Evolutionary conservation across 2,888 invertebrate species (phyloP).

Genomic region (Drosophila anomelani): DNA sequence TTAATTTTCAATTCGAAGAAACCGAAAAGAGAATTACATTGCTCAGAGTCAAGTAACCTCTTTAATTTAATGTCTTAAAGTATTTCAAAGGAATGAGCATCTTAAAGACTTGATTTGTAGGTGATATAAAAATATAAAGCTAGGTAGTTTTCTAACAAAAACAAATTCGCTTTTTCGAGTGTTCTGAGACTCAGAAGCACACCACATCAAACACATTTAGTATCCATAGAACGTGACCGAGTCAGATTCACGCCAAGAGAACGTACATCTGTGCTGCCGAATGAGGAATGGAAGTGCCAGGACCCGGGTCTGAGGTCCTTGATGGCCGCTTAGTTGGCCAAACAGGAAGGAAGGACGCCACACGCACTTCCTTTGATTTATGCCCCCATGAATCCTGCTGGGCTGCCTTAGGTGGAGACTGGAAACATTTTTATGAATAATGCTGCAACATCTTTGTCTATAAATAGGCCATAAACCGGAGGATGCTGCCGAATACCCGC

Average conservation of each 20-base stretch:
- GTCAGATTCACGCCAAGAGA: conserved; percentile 27
- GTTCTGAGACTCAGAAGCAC: background rate
- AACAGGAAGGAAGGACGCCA: conserved; percentile 31
- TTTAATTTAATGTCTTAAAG: background rate
- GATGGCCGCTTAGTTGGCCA: conserved; percentile 52
- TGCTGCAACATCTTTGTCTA: conserved; percentile 61
- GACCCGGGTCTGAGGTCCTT: conserved; percentile 22
- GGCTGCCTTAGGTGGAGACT: conserved; percentile 23
- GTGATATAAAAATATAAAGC: background rate
- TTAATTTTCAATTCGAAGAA: too few relatives aligned
- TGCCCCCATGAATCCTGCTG: conserved; percentile 48
- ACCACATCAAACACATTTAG: conserved; percentile 17
- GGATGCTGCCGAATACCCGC: background rate
- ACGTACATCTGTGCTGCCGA: conserved; percentile 33
- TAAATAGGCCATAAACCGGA: conserved; percentile 68
- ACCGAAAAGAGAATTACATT: background rate
- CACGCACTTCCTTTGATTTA: conserved; percentile 60
- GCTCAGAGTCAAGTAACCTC: background rate
- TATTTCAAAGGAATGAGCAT: background rate
- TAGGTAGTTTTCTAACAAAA: too few relatives aligned
- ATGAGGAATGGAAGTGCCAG: conserved; percentile 1
- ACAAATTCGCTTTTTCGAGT: background rate
- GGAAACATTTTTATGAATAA: conserved; percentile 70
- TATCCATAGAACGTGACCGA: conserved; percentile 52
- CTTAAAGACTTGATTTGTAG: background rate